A percentile compares a stretch with the other conserved stretches of the same genome.
Conservation (phyloP, 2,888 invertebrate species). For the Cheilosia vernalis region DNA sequence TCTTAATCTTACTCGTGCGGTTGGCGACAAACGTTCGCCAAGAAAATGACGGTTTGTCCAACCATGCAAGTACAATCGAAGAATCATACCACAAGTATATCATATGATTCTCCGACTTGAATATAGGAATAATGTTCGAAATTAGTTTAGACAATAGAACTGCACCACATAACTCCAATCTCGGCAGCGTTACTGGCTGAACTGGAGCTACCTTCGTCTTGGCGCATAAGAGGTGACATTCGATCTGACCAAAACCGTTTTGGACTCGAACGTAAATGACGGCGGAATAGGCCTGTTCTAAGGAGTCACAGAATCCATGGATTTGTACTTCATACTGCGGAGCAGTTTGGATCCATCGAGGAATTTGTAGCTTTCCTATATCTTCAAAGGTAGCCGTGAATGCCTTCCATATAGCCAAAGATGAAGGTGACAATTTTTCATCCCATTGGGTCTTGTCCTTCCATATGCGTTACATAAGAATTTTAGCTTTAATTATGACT, state of each 20-base stretch:
- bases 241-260: neutral
- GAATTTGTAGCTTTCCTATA: constrained; percentile 47
- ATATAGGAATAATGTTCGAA: neutral
- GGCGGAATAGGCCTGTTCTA: constrained; percentile 23
- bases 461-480: constrained; percentile 54
- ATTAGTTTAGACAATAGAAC: constrained; percentile 28
- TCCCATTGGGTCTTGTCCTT: constrained; percentile 47
- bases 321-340: constrained; percentile 8
- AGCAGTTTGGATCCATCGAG: constrained; percentile 49
- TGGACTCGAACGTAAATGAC: constrained; percentile 5
- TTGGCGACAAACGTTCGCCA: constrained; percentile 65
- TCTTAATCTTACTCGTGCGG: constrained; percentile 40
- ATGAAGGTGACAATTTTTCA: neutral
- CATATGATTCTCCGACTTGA: neutral
- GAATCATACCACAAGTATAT: constrained; percentile 42
- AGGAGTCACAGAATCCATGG: constrained; percentile 40
- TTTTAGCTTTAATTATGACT: constrained; percentile 27
- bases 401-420: constrained; percentile 25
- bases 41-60: constrained; percentile 40
- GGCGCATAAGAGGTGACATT: neutral
- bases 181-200: constrained; percentile 9
- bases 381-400: constrained; percentile 38
- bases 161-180: constrained; percentile 37
- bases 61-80: constrained; percentile 40
- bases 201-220: constrained; percentile 31